Evolutionary conservation across 2,888 invertebrate species (phyloP), one percentile per base, ranked within the genome.

Genomic region (Agrilus biguttatus): DNA sequence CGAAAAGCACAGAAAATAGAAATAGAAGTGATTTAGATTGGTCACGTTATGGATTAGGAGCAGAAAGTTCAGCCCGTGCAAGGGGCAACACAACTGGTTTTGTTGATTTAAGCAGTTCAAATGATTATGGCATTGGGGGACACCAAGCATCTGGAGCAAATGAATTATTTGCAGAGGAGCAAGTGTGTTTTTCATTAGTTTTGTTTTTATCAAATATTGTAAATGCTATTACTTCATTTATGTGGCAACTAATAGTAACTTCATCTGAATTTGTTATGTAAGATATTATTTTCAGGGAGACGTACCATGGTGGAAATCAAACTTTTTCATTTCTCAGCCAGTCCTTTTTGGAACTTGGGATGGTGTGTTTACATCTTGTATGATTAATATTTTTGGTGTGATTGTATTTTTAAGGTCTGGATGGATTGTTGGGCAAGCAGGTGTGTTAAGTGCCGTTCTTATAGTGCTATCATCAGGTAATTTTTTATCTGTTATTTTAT

Each of bases 311-410:
- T 95, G 92, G 92, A 88, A 91, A 67, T 84, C 91, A 28, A 92
- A 93, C 62, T 93, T 96, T 67, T 92, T 96, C 62, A 83, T 96
- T 66, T 90, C 91, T 32, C 90, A 95, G 65, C 93, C 92, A 33
- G 87, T 95, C 42, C 70, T 95, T 41, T 96, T 97, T 71, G 95
- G 96, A 12, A 92, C 93, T 1, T 96, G 91, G 90, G 96, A 96
- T 68, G 96, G 96, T 49, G 96, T 97, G 7, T 97, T 95, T 63
- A 93, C 95, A 43, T 92, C 95, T 41, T 95, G 93, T 62, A 79
- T 97, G 57, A 92, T 96, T 60, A 96, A 96, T 67, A 90, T 96
- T 45, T 92, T 97, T 70, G 95, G 96, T 58, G 95, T 96, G 1
- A 93, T 96, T 64, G 92, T 96, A 47, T 96, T 97, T 67, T 72